phyloP scores from a whole-genome alignment of 92 coral and sea anemone genomes.

The Zoanthus sociatus region DNA sequence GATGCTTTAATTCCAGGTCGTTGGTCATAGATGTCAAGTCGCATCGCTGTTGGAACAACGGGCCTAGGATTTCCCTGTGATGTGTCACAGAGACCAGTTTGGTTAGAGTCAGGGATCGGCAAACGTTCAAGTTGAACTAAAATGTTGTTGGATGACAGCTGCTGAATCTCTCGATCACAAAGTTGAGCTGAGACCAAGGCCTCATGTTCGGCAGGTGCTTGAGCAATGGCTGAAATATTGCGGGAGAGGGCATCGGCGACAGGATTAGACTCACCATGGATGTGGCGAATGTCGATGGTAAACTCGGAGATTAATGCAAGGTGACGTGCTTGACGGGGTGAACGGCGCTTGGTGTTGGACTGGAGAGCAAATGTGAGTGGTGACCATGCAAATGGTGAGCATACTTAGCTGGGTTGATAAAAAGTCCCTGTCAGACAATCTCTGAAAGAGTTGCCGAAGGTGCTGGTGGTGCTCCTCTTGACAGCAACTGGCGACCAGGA shows the following conservation, averaged over 20 bases:
- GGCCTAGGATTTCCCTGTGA: constrained; percentile 52
- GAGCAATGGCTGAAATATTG: constrained; percentile 18
- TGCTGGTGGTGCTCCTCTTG: too few relatives aligned
- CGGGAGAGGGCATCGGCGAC: constrained; percentile 3
- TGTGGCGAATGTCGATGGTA: constrained; percentile 53
- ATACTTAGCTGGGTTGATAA: too few relatives aligned
- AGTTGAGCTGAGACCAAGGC: constrained; percentile 38
- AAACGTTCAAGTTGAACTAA: constrained; percentile 31
- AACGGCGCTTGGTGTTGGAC: constrained; percentile 57
- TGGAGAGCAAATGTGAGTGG: not conserved
- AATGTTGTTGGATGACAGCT: constrained; percentile 41
- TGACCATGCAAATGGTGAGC: too few relatives aligned
- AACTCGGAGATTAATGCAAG: not conserved
- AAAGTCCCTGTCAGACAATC: too few relatives aligned
- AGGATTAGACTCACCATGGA: not conserved
- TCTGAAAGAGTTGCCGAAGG: too few relatives aligned
- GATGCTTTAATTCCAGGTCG: constrained; percentile 51
- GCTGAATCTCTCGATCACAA: constrained; percentile 31
- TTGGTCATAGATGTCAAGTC: constrained; percentile 32
- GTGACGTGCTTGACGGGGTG: constrained; percentile 14
- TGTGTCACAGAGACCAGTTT: constrained; percentile 36
- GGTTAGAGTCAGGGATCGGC: constrained; percentile 23
- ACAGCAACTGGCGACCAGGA: too few relatives aligned
- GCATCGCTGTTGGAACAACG: constrained; percentile 11
- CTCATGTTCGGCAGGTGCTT: constrained; percentile 21